Base-by-base conservation (phyloP, 2,888 invertebrate species). In the Cremastinae sp. region DNA sequence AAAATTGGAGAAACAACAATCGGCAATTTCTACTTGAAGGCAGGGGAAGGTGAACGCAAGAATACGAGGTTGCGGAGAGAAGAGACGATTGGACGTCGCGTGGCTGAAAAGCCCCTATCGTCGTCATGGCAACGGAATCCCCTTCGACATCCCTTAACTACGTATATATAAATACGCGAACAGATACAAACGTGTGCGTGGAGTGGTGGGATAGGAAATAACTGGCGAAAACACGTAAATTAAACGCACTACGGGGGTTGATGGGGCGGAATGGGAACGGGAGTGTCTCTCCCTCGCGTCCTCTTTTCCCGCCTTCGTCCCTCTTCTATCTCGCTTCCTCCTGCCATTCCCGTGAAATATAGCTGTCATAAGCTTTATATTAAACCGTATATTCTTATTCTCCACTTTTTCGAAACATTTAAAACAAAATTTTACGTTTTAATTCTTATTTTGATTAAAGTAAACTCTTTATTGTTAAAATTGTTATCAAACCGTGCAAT, bases 171-270 rank as follows among this genome's bases (percentile, higher is more conserved):
- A 55, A 65, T 55, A n/a, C 4, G 9, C 14, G 18, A 41, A 20
- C n/a, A 12, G 37, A 64, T 51, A 39, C 49, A 61, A 14, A 62
- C 20, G 20, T 10, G 39, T 51, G 9, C 43, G 22, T 41, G 18
- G 51, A 74, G 70, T 68, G 75, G 74, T 61, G 71, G 83, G 83
- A 83, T 83, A 82, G 82, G 87, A 86, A 88, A 88, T 88, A 88
- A 88, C 88, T 88, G 87, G 88, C 85, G 88, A 88, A 88, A 88
- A 88, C 88, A 88, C 88, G 87, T 88, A 88, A 88, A 88, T 88
- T 88, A 88, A 88, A 88, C 85, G 87, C 88, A 87, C 87, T 87
- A 87, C 87, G 85, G 85, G 80, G 83, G 81, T 86, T 86, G 86
- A 86, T 86, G 86, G 86, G 85, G 84, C 84, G 86, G 86, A 86